Percentiles rank a stretch among this genome's conserved stretches.
Evolutionary conservation across 1,140 invertebrate species (phyloP).

Genomic region (fruit fly (Drosophila melanogaster)): Release_6_plus_ISO1_MT NT_033779.5:16258001-16258500

Average conservation of each 20-base stretch:
- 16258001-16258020: conserved; percentile 9
- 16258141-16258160: conserved; percentile 37
- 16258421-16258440: not conserved
- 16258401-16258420: conserved; percentile 35
- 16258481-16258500: conserved; percentile 59
- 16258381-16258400: conserved; percentile 64
- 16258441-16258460: conserved; percentile 61
- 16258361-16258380: conserved; percentile 44
- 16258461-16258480: conserved; percentile 62
- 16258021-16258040: not conserved
- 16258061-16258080: not conserved
- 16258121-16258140: conserved; percentile 48
- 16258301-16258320: conserved; percentile 39
- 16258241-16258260: conserved; percentile 10
- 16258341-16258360: conserved; percentile 59
- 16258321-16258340: conserved; percentile 65
- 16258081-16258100: not conserved
- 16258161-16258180: conserved; percentile 36
- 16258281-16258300: conserved; percentile 55
- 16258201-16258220: not conserved
- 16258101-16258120: conserved; percentile 40
- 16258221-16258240: too few relatives aligned
- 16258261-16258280: conserved; percentile 46
- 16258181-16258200: conserved; percentile 2
- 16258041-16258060: not conserved